These are phyloP conservation scores for Alitta virens DNA, from an alignment of 2,888 invertebrate genomes.

Conservation along the genomic window DNA sequence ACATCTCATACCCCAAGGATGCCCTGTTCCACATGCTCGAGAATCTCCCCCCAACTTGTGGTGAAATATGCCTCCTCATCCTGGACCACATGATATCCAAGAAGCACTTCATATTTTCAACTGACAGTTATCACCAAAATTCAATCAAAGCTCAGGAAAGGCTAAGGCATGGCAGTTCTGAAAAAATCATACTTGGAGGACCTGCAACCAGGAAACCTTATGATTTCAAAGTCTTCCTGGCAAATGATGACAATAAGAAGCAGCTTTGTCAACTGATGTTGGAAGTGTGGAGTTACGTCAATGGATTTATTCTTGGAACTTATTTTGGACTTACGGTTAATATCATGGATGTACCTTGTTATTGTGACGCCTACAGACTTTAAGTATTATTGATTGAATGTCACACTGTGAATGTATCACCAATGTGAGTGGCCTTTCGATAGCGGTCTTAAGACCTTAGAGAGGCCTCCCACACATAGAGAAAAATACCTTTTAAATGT, in stretches of 20 bases:
- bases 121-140: slow-evolving; percentile 8
- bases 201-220: slow-evolving; percentile 15
- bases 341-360: no score
- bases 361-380: no score
- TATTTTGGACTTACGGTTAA: no score
- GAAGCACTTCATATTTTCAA: slow-evolving; percentile 13
- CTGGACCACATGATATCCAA: slow-evolving; percentile 13
- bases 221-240: slow-evolving; percentile 15
- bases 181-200: slow-evolving; percentile 6
- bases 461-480: no score
- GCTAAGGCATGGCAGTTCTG: slow-evolving; percentile 7
- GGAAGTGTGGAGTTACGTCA: slow-evolving; percentile 16
- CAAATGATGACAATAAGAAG: slow-evolving; percentile 16
- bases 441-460: no score
- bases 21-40: slow-evolving; percentile 10
- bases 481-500: no score
- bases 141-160: slow-evolving; percentile 18
- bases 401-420: no score
- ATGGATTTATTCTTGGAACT: no score
- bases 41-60: slow-evolving; percentile 10
- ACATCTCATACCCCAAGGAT: slow-evolving; percentile 6
- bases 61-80: slow-evolving; percentile 10
- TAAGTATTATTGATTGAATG: no score
- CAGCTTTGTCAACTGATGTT: slow-evolving; percentile 11
- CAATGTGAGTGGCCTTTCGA: no score